A percentile compares a stretch with the other conserved stretches of the same genome.
These are phyloP conservation scores for Sarcophaga subvicina DNA, from an alignment of 2,888 invertebrate species.

Conservation along the genomic window DNA sequence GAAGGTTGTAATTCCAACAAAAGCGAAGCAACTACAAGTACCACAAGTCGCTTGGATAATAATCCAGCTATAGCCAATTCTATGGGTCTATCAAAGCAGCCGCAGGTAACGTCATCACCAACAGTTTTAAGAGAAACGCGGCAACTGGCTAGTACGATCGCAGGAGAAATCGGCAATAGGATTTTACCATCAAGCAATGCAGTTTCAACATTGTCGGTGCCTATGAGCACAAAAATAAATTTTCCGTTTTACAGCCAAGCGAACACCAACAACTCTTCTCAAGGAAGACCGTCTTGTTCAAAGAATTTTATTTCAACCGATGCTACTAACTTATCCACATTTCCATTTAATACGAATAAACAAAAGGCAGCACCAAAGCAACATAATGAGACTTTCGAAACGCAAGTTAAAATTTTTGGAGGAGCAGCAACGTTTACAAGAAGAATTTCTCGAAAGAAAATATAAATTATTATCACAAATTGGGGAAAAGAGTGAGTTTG, in stretches of 20 bases:
- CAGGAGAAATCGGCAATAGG: not conserved
- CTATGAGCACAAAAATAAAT: not conserved
- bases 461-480: conserved; percentile 22
- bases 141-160: not conserved
- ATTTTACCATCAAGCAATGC: not conserved
- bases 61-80: conserved; percentile 4
- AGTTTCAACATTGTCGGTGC: not conserved
- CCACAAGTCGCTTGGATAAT: not conserved
- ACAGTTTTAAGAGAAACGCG: conserved; percentile 2
- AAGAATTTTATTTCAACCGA: not conserved
- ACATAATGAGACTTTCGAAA: not conserved
- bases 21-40: conserved; percentile 1
- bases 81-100: conserved; percentile 7
- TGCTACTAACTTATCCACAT: not conserved
- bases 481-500: not conserved
- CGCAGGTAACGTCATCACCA: conserved; percentile 42
- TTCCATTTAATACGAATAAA: not conserved
- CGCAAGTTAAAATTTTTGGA: not conserved
- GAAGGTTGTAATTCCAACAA: conserved; percentile 15
- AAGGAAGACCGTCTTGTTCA: too few species aligned
- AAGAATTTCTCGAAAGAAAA: not conserved
- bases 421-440: too few species aligned
- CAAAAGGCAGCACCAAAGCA: not conserved
- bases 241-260: not conserved
- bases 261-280: not conserved